Conservation (phyloP, 1,140 invertebrate genomes). For the Bactericera cockerelli region DNA sequence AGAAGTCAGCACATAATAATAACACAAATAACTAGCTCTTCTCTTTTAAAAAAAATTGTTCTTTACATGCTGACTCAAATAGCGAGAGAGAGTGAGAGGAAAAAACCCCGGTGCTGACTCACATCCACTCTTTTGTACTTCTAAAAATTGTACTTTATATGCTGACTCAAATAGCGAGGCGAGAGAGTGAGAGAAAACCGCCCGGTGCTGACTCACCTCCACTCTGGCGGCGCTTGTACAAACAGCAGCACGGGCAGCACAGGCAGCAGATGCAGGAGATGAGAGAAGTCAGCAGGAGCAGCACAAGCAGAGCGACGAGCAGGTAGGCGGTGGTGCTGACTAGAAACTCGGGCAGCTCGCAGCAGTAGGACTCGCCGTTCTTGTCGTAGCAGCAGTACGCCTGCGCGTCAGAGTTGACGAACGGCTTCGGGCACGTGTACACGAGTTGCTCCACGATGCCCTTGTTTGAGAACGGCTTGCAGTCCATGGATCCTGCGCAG, state of each 20-base stretch:
- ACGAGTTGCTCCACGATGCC: background rate
- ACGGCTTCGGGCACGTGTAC: background rate
- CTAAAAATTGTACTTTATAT: no score
- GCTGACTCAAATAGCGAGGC: no score
- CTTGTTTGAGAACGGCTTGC: background rate
- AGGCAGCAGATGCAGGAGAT: conserved; percentile 21
- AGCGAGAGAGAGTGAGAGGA: no score
- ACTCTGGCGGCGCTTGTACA: conserved; percentile 18
- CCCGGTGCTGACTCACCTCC: conserved; percentile 16
- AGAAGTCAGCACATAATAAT: no score
- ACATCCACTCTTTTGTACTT: no score
- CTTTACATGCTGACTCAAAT: no score
- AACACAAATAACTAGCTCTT: no score
- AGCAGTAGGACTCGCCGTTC: conserved; percentile 14
- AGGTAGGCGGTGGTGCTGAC: background rate
- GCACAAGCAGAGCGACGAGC: conserved; percentile 13
- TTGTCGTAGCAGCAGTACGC: conserved; percentile 17
- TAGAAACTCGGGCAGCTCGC: conserved; percentile 14
- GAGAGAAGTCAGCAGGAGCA: conserved; percentile 17
- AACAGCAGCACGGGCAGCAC: conserved; percentile 19
- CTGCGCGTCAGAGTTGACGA: conserved; percentile 1
- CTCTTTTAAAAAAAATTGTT: no score
- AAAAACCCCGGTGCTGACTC: no score
- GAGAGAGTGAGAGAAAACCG: no score
- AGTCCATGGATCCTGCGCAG: background rate